Evolutionary conservation across 2,888 invertebrate genomes (phyloP).

Genomic region (Taenaris catops): DNA sequence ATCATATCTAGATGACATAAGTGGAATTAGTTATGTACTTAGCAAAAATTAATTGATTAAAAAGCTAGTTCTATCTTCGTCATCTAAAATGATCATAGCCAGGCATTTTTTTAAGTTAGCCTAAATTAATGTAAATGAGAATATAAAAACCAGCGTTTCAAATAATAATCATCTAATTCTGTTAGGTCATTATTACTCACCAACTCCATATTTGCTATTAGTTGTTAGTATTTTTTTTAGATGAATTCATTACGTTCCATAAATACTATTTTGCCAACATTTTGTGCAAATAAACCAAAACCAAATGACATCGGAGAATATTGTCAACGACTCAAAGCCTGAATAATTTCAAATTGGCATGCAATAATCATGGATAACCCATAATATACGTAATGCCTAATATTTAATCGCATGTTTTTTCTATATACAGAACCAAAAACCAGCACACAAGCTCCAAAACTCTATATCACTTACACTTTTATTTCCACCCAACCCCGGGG

Average conservation of each 20-base stretch:
- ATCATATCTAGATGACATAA: too few relatives aligned
- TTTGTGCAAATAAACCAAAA: constrained; percentile 4
- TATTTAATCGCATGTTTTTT: constrained; percentile 1
- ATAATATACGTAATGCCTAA: not conserved
- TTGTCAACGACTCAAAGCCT: not conserved
- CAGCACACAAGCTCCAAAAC: constrained; percentile 56
- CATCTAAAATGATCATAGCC: too few relatives aligned
- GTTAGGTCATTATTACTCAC: constrained; percentile 14
- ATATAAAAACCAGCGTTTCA: too few relatives aligned
- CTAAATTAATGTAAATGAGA: too few relatives aligned
- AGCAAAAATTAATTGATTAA: too few relatives aligned
- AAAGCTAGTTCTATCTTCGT: too few relatives aligned
- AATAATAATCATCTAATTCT: too few relatives aligned
- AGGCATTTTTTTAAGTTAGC: too few relatives aligned
- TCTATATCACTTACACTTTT: constrained; percentile 65
- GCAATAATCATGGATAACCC: not conserved
- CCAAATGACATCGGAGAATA: not conserved
- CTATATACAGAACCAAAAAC: constrained; percentile 18
- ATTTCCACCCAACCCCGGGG: constrained; percentile 62
- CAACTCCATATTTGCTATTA: constrained; percentile 22
- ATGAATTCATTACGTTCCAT: constrained; percentile 2
- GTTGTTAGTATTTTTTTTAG: too few relatives aligned
- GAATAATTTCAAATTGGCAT: not conserved
- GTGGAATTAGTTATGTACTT: too few relatives aligned
- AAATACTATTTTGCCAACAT: too few relatives aligned